Conservation (phyloP, 1,140 invertebrate species). For the Solenopsis invicta region DNA sequence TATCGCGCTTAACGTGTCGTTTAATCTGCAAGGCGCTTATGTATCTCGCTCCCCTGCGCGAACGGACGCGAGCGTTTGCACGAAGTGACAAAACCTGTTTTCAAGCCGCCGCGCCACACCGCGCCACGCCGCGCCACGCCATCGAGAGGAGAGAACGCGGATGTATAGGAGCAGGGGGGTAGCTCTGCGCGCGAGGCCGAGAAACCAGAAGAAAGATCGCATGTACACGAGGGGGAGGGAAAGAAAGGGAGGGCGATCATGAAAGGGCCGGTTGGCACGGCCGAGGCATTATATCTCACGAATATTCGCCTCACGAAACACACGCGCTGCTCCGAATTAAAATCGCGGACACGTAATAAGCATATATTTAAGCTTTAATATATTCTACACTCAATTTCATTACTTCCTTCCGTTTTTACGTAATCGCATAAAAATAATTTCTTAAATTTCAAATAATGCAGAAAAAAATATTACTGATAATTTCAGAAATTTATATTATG, state of each 20-base stretch:
- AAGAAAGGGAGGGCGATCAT: conserved; percentile 31
- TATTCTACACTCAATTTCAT: not conserved
- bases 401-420: not conserved
- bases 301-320: conserved; percentile 14
- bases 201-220: conserved; percentile 27
- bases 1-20: conserved; percentile 55
- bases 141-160: conserved; percentile 48
- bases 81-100: conserved; percentile 55
- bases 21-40: conserved; percentile 46
- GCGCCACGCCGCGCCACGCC: not conserved
- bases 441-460: not conserved
- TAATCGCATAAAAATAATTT: not conserved
- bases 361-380: not conserved
- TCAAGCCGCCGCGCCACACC: not conserved
- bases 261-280: conserved; percentile 27
- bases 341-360: conserved; percentile 18
- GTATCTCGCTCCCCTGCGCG: not conserved
- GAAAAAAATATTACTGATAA: not conserved
- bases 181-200: not conserved
- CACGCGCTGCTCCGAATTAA: conserved; percentile 30
- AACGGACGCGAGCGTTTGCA: conserved; percentile 34
- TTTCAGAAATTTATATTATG: not conserved
- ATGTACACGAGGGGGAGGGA: not conserved
- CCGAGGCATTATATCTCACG: conserved; percentile 34
- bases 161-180: conserved; percentile 15